Base-by-base conservation (phyloP, 2,888 invertebrate species). In the Adineta ricciae region DNA sequence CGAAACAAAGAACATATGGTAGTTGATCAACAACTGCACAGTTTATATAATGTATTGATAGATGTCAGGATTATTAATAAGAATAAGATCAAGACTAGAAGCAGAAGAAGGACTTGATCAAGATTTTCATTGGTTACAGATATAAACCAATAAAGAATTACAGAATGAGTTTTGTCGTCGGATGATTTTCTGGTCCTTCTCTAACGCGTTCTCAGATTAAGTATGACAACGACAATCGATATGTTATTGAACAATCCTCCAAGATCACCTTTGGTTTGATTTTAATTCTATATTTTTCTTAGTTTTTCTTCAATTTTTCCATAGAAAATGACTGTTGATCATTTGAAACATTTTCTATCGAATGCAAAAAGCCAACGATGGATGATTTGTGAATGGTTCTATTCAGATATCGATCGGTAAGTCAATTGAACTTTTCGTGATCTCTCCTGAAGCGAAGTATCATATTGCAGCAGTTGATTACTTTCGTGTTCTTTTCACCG, bases 311-410 rank as follows among this genome's bases (percentile, higher is more conserved):
- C 0, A n/a, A 64, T 27, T 64, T 27, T 64, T 36, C 4, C 16
- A 64, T 64, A 64, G 32, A 84, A 36, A 38, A 78, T 46, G 27
- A 84, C 38, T 72, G 50, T 24, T 27, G 41, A 83, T 54, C 4
- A 72, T 41, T 73, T 73, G 32, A 85, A 85, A 73, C n/a, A 83
- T 85, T 85, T 73, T 86, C 83, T 64, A 64, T 7, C 19, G 0
- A 64, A 64, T 64, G 64, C 99, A 0, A 98, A 98, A 92, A 98
- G 98, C 8, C 97, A 98, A 90, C 96, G 96, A 91, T 98, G 97
- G 96, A 97, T 98, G 16, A 97, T 96, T 90, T 98, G 96, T 91
- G 99, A 99, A 91, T 99, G 97, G 94, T 99, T 99, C 91, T 99
- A 99, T 91, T 97, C 98, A 88, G 97, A 97, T 89, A 94, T 99